phyloP scores from a whole-genome alignment of 2,113 vertebrate genomes.

The Morone saxatilis region DNA sequence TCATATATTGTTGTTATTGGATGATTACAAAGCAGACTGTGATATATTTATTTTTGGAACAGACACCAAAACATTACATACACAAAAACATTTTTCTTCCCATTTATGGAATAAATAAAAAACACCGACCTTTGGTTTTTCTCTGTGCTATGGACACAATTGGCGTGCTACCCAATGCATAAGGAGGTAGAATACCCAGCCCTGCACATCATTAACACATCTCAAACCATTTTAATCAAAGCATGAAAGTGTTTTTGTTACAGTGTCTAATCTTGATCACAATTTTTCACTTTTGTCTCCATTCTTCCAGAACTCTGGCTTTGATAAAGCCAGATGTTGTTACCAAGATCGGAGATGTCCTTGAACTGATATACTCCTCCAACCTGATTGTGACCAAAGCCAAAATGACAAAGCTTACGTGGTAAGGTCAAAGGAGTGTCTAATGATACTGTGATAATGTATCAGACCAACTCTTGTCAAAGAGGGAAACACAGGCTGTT shows the following conservation, averaged over 20 bases:
- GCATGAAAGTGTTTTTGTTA: conserved; percentile 2
- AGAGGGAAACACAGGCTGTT: conserved; percentile 1
- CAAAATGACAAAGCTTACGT: conserved; percentile 93
- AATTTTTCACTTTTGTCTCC: background rate
- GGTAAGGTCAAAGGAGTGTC: conserved; percentile 83
- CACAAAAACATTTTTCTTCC: background rate
- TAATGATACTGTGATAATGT: background rate
- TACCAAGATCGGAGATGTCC: conserved; percentile 89
- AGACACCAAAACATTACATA: background rate
- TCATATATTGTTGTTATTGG: background rate
- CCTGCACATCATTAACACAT: background rate
- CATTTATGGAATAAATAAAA: background rate
- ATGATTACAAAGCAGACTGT: background rate
- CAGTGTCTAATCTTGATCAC: background rate
- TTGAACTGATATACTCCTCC: conserved; percentile 89
- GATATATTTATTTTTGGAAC: background rate
- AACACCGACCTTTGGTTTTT: background rate
- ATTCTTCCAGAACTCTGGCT: conserved; percentile 89
- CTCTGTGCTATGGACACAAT: background rate
- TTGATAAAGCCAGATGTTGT: conserved; percentile 93
- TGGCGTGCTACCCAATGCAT: background rate
- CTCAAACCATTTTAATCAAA: background rate
- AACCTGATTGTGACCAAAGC: conserved; percentile 95
- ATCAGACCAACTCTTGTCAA: conserved; percentile 24
- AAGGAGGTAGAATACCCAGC: background rate